Evolutionary conservation across 2,797 vertebrate genomes (phyloP).

Genomic region (Esox lucius): DNA sequence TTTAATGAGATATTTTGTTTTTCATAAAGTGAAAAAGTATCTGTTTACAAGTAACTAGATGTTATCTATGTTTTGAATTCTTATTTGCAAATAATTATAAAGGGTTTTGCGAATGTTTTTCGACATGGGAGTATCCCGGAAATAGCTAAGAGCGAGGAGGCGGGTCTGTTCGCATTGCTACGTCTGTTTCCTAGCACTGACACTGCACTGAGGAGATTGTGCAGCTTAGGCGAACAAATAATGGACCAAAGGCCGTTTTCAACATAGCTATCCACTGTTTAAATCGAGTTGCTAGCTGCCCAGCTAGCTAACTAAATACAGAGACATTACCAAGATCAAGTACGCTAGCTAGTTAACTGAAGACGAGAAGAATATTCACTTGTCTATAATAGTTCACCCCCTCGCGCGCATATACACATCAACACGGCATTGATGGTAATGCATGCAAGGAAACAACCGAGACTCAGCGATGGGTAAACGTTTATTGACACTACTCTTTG

Average conservation of each 20-base stretch:
- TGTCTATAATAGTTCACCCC: conserved; percentile 77
- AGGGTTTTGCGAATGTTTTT: conserved; percentile 17
- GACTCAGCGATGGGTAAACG: conserved; percentile 99
- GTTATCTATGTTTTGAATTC: not conserved
- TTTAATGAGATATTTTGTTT: not conserved
- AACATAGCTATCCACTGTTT: conserved; percentile 58
- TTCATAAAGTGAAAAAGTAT: not conserved
- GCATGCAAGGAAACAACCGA: conserved; percentile 99
- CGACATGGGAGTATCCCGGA: conserved; percentile 45
- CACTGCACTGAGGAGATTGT: conserved; percentile 29
- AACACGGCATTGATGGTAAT: conserved; percentile 99
- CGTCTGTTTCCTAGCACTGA: conserved; percentile 45
- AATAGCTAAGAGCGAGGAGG: conserved; percentile 29
- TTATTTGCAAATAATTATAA: not conserved
- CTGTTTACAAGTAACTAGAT: not conserved
- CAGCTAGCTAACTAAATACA: not conserved
- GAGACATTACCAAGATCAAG: not conserved
- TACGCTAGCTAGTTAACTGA: conserved; percentile 44
- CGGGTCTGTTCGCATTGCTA: conserved; percentile 29
- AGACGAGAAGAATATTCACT: conserved; percentile 52
- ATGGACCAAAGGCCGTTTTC: conserved; percentile 61
- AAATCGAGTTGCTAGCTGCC: conserved; percentile 21
- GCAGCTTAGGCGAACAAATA: conserved; percentile 38
- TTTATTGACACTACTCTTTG: conserved; percentile 30
- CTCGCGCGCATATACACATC: conserved; percentile 85